Conservation (phyloP, 92 coral and sea anemone genomes). For the Porites divaricata region DNA sequence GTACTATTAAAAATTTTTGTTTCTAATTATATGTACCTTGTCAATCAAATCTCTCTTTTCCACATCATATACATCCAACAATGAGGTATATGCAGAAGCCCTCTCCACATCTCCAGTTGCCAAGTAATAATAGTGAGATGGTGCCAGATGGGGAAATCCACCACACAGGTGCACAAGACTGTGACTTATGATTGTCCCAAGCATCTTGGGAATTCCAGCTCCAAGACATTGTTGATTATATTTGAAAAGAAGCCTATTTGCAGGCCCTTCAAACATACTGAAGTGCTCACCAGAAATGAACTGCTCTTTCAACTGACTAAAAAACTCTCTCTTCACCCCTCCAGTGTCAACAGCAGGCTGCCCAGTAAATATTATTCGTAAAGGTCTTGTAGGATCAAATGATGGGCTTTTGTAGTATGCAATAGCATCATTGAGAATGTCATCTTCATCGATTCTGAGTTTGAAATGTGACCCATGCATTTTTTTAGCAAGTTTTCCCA, state of each 20-base stretch:
- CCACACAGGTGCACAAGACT: slow-evolving; percentile 36
- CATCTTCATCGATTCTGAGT: slow-evolving; percentile 41
- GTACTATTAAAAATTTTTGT: background rate
- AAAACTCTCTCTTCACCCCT: slow-evolving; percentile 47
- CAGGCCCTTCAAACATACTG: slow-evolving; percentile 49
- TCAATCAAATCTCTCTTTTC: slow-evolving; percentile 35
- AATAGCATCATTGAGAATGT: slow-evolving; percentile 51
- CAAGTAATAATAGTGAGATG: slow-evolving; percentile 44
- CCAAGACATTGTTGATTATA: slow-evolving; percentile 39
- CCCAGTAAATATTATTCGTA: too few species aligned
- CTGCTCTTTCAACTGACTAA: slow-evolving; percentile 32
- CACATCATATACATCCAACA: slow-evolving; percentile 35
- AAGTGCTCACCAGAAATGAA: background rate
- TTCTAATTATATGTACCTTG: slow-evolving; percentile 31
- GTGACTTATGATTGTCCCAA: slow-evolving; percentile 43
- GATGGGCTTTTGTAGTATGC: slow-evolving; percentile 38
- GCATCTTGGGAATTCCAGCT: slow-evolving; percentile 47
- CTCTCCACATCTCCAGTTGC: slow-evolving; percentile 39
- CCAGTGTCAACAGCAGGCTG: slow-evolving; percentile 49
- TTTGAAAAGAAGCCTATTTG: slow-evolving; percentile 13
- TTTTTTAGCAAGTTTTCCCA: slow-evolving; percentile 22
- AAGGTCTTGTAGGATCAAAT: too few species aligned
- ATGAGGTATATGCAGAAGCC: slow-evolving; percentile 32
- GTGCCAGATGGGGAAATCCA: slow-evolving; percentile 38
- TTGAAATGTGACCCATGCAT: slow-evolving; percentile 31